These are phyloP conservation scores for Melipona beecheii DNA, from an alignment of 2,888 invertebrate genomes.

Conservation along the genomic window DNA sequence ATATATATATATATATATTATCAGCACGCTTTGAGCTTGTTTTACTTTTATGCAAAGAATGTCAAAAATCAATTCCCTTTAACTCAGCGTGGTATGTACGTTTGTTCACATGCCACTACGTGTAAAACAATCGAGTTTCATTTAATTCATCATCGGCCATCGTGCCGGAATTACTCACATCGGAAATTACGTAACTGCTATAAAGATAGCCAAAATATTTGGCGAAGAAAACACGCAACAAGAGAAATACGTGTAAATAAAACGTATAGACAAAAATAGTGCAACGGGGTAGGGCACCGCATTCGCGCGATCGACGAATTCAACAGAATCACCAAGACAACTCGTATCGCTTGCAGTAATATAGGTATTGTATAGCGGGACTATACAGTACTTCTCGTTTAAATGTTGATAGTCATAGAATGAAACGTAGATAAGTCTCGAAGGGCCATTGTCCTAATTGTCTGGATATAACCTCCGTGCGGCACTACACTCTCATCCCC, in stretches of 20 bases:
- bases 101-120: conserved; percentile 53
- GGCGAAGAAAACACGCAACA: conserved; percentile 74
- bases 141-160: conserved; percentile 68
- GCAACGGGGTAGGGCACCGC: conserved; percentile 71
- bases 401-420: conserved; percentile 32
- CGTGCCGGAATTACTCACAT: conserved; percentile 69
- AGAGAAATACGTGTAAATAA: conserved; percentile 70
- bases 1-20: conserved; percentile 14
- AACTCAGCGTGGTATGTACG: conserved; percentile 53
- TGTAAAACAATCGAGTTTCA: conserved; percentile 66
- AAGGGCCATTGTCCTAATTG: conserved; percentile 57
- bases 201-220: conserved; percentile 75
- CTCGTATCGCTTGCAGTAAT: conserved; percentile 32
- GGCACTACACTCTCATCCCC: conserved; percentile 63
- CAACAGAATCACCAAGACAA: conserved; percentile 60
- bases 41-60: conserved; percentile 46
- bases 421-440: conserved; percentile 23
- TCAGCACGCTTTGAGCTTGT: conserved; percentile 21
- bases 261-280: conserved; percentile 78
- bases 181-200: conserved; percentile 76
- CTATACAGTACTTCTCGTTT: conserved; percentile 37
- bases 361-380: conserved; percentile 45
- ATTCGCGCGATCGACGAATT: conserved; percentile 59
- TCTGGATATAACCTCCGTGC: conserved; percentile 64
- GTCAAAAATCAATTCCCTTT: conserved; percentile 71